Conservation (phyloP, 2,113 vertebrate species). For the Dolichotis patagonum region DNA sequence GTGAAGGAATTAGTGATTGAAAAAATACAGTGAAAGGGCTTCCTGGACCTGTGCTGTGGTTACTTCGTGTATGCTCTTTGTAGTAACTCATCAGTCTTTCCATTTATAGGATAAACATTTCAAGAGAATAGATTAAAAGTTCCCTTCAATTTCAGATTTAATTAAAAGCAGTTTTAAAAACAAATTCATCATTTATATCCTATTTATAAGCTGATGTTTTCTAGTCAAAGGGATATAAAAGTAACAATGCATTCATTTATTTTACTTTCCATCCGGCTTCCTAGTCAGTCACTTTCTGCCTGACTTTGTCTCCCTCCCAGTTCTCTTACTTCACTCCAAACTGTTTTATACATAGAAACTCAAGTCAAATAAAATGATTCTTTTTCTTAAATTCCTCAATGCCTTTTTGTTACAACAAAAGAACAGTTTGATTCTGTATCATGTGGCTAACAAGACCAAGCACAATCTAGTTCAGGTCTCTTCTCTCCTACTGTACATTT, state of each 20-base stretch:
- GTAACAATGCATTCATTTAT: background rate
- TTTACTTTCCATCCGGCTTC: background rate
- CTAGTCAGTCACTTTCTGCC: background rate
- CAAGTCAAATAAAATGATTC: background rate
- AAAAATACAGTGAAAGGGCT: background rate
- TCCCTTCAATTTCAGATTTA: slow-evolving; percentile 5
- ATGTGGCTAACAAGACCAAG: background rate
- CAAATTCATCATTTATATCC: background rate
- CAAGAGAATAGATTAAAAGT: background rate
- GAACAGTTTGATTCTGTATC: background rate
- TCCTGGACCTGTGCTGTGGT: background rate
- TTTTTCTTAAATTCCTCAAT: background rate
- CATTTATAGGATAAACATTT: background rate
- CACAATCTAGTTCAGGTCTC: background rate
- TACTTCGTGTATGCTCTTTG: background rate
- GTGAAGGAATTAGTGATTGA: background rate
- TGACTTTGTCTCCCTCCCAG: background rate
- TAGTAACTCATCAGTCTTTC: background rate
- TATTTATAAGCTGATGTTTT: background rate
- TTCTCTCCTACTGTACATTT: background rate
- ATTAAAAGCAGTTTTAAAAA: background rate
- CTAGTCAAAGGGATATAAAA: background rate
- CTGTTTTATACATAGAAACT: slow-evolving; percentile 1
- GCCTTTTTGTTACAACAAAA: background rate
- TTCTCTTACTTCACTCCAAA: background rate